phyloP scores from a whole-genome alignment of 2,888 invertebrate genomes.

The Zeuzera pyrina region DNA sequence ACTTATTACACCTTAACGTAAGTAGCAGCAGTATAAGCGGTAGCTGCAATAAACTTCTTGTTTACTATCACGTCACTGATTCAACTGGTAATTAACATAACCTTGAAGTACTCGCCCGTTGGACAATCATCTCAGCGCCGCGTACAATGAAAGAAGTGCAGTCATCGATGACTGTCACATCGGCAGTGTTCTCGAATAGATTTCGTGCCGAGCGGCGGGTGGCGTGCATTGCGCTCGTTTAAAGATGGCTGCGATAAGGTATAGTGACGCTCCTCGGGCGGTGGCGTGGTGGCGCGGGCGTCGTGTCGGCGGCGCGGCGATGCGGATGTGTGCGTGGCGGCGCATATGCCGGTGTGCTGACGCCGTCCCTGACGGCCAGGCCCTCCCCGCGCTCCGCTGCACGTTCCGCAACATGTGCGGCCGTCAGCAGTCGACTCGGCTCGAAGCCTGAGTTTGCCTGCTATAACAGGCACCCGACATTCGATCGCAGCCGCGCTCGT shows the following conservation, averaged over 20 bases:
- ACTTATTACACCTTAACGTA: no score
- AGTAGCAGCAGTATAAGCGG: no score
- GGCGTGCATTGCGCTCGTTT: constrained; percentile 65
- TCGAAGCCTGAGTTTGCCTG: constrained; percentile 29
- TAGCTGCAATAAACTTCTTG: no score
- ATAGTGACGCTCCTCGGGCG: constrained; percentile 63
- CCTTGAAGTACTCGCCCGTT: constrained; percentile 45
- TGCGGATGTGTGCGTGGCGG: constrained; percentile 54
- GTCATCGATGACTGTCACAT: constrained; percentile 41
- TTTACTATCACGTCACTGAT: constrained; percentile 48
- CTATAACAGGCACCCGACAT: constrained; percentile 28
- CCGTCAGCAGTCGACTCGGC: constrained; percentile 32
- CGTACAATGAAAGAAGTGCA: constrained; percentile 55
- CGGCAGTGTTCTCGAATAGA: constrained; percentile 53
- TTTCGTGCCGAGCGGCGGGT: constrained; percentile 61
- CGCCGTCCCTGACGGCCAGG: constrained; percentile 27
- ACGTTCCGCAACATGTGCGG: constrained; percentile 68
- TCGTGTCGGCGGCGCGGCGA: constrained; percentile 35
- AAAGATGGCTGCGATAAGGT: constrained; percentile 71
- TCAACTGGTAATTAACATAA: constrained; percentile 54
- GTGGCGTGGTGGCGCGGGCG: constrained; percentile 22
- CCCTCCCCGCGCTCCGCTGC: constrained; percentile 27
- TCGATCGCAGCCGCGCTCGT: constrained; percentile 33
- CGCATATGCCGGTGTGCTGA: constrained; percentile 36
- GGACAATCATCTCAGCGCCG: constrained; percentile 27